phyloP scores from a whole-genome alignment of 2,113 vertebrate genomes.

The Bettongia penicillata region DNA sequence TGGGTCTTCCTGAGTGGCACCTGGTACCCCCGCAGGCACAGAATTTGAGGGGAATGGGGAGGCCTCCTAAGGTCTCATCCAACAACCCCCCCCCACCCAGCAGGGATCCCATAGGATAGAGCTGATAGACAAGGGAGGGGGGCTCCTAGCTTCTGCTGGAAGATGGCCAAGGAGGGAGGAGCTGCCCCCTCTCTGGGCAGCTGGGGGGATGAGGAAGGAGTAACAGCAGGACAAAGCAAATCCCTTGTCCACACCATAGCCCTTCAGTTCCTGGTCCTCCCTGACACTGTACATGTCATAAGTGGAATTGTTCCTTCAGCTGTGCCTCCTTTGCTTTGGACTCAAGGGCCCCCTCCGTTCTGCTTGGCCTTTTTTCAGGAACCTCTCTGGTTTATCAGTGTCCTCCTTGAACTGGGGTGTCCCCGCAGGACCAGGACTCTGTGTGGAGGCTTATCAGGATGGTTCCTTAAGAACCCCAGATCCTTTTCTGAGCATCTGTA shows the following conservation, averaged over 20 bases:
- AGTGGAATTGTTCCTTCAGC: neutral
- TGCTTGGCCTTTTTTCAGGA: neutral
- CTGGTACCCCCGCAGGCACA: neutral
- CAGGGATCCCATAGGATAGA: neutral
- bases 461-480: neutral
- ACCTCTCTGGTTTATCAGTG: neutral
- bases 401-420: neutral
- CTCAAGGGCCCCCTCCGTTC: accelerated
- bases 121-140: neutral
- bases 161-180: neutral
- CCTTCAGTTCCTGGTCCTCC: neutral
- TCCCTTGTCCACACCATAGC: neutral
- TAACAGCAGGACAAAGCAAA: neutral
- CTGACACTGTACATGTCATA: too few relatives aligned
- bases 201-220: too few relatives aligned
- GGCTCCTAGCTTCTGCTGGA: too few relatives aligned
- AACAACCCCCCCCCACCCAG: too few relatives aligned
- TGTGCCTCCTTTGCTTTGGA: neutral
- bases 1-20: neutral
- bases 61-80: neutral
- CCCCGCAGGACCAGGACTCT: neutral
- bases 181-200: too few relatives aligned
- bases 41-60: neutral
- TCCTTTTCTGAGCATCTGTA: neutral
- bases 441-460: neutral